Conservation (phyloP, 2,113 vertebrate species). For the Cynocephalus volans region DNA sequence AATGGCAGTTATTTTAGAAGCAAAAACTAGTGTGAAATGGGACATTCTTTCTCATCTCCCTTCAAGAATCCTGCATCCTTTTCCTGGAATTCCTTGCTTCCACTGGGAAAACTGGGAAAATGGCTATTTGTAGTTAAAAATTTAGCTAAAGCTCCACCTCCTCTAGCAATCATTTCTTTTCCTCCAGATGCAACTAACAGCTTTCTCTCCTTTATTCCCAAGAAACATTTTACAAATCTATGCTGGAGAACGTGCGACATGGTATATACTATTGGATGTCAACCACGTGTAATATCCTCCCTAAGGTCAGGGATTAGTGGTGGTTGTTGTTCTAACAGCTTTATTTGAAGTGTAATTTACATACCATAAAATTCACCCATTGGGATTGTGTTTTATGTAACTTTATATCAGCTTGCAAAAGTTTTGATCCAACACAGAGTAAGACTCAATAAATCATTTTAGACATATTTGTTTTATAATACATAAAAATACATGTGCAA, state of each 20-base stretch:
- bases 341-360: background rate
- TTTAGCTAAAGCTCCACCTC: background rate
- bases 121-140: background rate
- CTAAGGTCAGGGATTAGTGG: background rate
- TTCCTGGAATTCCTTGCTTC: background rate
- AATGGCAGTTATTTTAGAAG: too few species aligned
- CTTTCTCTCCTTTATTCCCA: constrained; percentile 1
- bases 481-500: background rate
- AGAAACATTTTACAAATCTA: background rate
- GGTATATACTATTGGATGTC: background rate
- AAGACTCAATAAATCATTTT: background rate
- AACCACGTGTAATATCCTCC: background rate
- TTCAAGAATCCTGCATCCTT: background rate
- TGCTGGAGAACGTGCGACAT: background rate
- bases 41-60: background rate
- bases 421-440: background rate
- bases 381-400: background rate
- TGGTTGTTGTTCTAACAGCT: background rate
- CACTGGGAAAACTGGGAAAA: background rate
- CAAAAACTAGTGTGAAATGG: too few species aligned
- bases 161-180: background rate
- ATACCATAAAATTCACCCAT: background rate
- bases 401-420: background rate
- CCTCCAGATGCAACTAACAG: background rate
- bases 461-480: background rate